Percentiles rank a stretch among this genome's conserved stretches.
These are phyloP conservation scores for Myotis vivesi DNA, from an alignment of 2,797 vertebrate genomes.

Conservation along the genomic window DNA sequence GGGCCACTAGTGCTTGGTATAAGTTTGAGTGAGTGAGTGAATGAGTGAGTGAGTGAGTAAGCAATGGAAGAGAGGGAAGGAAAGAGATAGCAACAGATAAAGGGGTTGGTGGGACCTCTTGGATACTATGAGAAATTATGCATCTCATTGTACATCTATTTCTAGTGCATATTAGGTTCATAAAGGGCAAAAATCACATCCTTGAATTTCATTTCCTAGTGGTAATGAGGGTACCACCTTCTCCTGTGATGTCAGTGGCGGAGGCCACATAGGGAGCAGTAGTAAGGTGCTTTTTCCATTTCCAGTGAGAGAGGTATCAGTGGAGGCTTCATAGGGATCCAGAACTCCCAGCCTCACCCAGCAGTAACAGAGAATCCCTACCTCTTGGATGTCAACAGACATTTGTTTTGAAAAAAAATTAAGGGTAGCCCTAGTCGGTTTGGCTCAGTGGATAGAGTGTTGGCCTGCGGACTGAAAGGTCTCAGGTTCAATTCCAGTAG, in stretches of 20 bases:
- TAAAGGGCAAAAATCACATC: conserved; percentile 14
- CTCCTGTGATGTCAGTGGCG: neutral
- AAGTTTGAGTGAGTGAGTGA: conserved; percentile 3
- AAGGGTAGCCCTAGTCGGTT: neutral
- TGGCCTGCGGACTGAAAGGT: too few relatives aligned
- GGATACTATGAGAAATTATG: conserved; percentile 19
- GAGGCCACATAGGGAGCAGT: neutral
- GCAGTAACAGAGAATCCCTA: neutral
- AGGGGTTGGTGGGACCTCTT: conserved; percentile 14
- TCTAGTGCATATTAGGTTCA: conserved; percentile 20
- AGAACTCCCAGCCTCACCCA: neutral
- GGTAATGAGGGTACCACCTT: neutral
- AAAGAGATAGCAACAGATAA: neutral
- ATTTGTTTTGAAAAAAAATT: neutral
- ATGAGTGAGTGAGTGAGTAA: neutral
- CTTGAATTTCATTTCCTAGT: neutral
- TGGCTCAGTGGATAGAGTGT: too few relatives aligned
- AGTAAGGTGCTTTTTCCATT: neutral
- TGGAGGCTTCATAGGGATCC: neutral
- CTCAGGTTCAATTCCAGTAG: too few relatives aligned
- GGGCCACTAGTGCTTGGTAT: neutral
- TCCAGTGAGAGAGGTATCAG: neutral
- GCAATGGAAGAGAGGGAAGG: neutral
- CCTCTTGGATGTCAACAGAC: neutral
- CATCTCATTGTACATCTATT: conserved; percentile 35